These are phyloP conservation scores for Zaprionus ghesquierei DNA, from an alignment of 1,140 invertebrate genomes.

Conservation along the genomic window DNA sequence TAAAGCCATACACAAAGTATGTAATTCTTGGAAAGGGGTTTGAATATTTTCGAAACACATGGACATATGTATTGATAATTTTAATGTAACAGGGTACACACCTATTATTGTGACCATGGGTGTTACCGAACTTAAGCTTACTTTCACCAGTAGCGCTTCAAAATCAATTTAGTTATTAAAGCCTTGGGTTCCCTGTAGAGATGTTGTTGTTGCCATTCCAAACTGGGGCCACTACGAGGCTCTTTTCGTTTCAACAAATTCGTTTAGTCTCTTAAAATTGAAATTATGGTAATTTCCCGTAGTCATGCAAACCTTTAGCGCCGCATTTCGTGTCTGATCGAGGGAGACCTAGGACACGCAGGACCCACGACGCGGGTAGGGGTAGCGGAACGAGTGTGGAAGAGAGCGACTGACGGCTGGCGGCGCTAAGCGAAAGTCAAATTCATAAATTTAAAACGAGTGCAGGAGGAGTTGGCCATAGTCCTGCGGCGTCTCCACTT, in stretches of 20 bases:
- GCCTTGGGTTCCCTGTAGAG: slow-evolving; percentile 15
- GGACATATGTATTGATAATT: too few relatives aligned
- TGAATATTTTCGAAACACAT: too few relatives aligned
- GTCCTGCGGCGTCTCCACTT: slow-evolving; percentile 32
- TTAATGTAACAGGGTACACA: too few relatives aligned
- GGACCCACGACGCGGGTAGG: neutral
- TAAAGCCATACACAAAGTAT: too few relatives aligned
- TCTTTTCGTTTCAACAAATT: slow-evolving; percentile 58
- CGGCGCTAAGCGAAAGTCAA: slow-evolving; percentile 64
- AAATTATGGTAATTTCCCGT: slow-evolving; percentile 79
- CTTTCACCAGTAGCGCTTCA: neutral
- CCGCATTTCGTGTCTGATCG: slow-evolving; percentile 60
- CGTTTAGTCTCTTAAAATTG: slow-evolving; percentile 80
- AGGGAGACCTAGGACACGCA: neutral
- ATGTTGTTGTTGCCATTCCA: slow-evolving; percentile 18
- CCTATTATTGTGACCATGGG: neutral
- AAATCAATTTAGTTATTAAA: slow-evolving; percentile 43
- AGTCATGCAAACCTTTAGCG: slow-evolving; percentile 72
- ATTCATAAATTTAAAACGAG: slow-evolving; percentile 69
- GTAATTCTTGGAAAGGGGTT: too few relatives aligned
- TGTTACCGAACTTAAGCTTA: neutral
- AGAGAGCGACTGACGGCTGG: neutral
- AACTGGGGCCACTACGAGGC: slow-evolving; percentile 10
- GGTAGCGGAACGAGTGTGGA: neutral
- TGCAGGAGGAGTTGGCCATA: slow-evolving; percentile 34